Percentiles rank a stretch among this genome's conserved stretches.
phyloP scores from a whole-genome alignment of 37 sponge, comb jelly and placozoan species.

The Ephydatia muelleri region DNA sequence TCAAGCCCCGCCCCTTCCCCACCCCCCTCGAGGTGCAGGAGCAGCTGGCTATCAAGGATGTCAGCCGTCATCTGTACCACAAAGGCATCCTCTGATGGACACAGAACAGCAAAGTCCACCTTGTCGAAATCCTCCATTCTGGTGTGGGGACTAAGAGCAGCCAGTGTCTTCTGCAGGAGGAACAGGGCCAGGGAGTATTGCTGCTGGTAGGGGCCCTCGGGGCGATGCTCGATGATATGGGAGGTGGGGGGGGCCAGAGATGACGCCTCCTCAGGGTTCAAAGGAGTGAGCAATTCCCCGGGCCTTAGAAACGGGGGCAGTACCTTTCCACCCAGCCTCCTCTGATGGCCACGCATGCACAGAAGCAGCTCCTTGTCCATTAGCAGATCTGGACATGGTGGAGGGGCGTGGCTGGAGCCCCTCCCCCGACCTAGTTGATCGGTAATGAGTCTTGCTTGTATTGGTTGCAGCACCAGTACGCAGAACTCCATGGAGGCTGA shows the following conservation, averaged over 20 bases:
- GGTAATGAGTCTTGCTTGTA: conserved; percentile 24
- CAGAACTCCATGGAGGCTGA: conserved; percentile 46
- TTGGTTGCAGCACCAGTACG: conserved; percentile 34
- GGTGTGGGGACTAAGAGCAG: background rate
- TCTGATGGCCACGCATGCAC: conserved; percentile 7
- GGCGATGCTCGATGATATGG: conserved; percentile 51
- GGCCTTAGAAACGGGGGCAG: conserved; percentile 32
- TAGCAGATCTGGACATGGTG: background rate
- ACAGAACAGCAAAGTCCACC: conserved; percentile 55
- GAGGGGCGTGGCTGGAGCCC: background rate
- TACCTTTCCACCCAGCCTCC: conserved; percentile 15
- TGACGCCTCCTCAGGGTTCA: conserved; percentile 19
- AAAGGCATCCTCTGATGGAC: conserved; percentile 36
- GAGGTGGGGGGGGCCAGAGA: conserved; percentile 19
- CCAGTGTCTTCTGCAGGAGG: conserved; percentile 44
- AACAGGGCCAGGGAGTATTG: conserved; percentile 56
- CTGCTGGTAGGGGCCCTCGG: conserved; percentile 54
- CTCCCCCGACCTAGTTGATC: background rate
- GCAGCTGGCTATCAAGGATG: conserved; percentile 24
- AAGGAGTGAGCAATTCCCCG: background rate
- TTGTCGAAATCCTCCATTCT: conserved; percentile 44
- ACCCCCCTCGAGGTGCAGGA: conserved; percentile 17
- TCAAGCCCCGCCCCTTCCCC: conserved; percentile 7
- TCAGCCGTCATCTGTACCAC: conserved; percentile 11
- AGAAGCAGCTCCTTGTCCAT: conserved; percentile 20